A percentile compares a stretch with the other conserved stretches of the same genome.
These are phyloP conservation scores for Diadegma fenestrale DNA, from an alignment of 2,888 invertebrate genomes.

Conservation along the genomic window DNA sequence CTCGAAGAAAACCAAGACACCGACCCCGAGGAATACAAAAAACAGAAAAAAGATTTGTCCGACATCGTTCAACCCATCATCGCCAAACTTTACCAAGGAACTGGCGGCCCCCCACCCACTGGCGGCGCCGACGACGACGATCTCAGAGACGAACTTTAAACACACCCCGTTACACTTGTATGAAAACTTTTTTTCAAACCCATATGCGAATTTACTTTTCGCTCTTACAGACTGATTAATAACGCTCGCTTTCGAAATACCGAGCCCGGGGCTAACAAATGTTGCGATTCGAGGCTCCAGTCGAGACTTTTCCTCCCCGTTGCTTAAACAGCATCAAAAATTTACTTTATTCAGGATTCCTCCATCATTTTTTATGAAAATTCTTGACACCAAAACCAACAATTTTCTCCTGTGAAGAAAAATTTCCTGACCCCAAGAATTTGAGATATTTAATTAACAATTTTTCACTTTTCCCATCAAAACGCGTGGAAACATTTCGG, in stretches of 20 bases:
- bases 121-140: constrained; percentile 90
- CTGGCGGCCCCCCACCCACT: constrained; percentile 91
- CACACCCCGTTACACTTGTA: constrained; percentile 7
- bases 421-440: too few species aligned
- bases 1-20: constrained; percentile 97
- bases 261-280: background rate
- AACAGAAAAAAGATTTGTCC: constrained; percentile 97
- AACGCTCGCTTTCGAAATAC: constrained; percentile 38
- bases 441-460: too few species aligned
- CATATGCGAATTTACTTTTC: constrained; percentile 37
- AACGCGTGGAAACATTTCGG: too few species aligned
- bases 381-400: too few species aligned
- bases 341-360: too few species aligned
- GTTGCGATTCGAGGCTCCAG: background rate
- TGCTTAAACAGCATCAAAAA: background rate
- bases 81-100: constrained; percentile 96
- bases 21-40: constrained; percentile 96
- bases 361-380: background rate
- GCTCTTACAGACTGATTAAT: constrained; percentile 57
- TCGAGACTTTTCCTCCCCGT: background rate
- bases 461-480: too few species aligned
- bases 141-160: constrained; percentile 94
- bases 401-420: too few species aligned
- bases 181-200: background rate
- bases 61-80: constrained; percentile 98